A percentile compares a stretch with the other conserved stretches of the same genome.
Conservation (phyloP, 2,797 vertebrate genomes). For the Pitangus sulphuratus region DNA sequence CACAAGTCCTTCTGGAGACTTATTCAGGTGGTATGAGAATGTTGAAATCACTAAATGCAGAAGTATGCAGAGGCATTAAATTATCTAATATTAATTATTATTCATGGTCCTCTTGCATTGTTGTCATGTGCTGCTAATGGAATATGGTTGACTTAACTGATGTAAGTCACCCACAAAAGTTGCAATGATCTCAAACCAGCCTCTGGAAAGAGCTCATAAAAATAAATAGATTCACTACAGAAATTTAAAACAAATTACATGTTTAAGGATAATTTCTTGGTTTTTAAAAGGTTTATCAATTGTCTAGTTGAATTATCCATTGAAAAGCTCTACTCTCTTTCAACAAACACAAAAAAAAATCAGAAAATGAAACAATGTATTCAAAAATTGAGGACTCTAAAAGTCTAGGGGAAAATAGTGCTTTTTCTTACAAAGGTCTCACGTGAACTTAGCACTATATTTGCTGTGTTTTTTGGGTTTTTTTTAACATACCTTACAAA, state of each 20-base stretch:
- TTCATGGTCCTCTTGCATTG: neutral
- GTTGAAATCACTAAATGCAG: neutral
- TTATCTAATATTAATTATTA: neutral
- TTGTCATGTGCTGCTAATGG: neutral
- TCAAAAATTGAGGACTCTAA: neutral
- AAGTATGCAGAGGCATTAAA: neutral
- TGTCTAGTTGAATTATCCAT: neutral
- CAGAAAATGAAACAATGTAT: neutral
- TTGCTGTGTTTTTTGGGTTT: rapidly evolving
- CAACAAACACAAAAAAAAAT: neutral
- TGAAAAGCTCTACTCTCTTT: neutral
- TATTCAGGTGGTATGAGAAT: neutral
- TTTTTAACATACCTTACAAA: neutral
- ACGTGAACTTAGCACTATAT: neutral
- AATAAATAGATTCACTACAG: neutral
- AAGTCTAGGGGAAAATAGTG: rapidly evolving
- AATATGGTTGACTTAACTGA: neutral
- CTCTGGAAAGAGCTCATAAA: neutral
- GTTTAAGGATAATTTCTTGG: neutral
- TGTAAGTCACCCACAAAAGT: neutral
- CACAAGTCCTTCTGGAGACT: neutral
- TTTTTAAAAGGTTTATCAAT: neutral
- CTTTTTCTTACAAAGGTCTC: neutral
- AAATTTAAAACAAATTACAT: neutral
- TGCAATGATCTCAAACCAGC: neutral